Evolutionary conservation across 1,140 invertebrate species (phyloP).

Genomic region (Akabosia matsudoensis): DNA sequence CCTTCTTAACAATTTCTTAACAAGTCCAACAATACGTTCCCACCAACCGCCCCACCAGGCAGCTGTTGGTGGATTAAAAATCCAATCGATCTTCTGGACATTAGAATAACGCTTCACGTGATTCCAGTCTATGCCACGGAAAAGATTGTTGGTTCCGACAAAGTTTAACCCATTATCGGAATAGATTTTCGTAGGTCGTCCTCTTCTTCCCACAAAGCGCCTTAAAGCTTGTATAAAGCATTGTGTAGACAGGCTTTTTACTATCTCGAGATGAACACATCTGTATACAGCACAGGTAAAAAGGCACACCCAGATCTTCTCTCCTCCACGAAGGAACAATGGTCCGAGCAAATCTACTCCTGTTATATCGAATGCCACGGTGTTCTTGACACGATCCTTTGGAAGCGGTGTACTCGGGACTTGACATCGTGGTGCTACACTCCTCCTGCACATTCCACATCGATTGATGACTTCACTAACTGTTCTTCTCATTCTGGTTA

Average conservation of each 20-base stretch:
- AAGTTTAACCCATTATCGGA: conserved; percentile 18
- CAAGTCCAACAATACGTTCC: conserved; percentile 48
- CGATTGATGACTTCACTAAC: not conserved
- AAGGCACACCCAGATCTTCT: conserved; percentile 49
- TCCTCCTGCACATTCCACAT: not conserved
- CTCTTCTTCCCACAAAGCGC: not conserved
- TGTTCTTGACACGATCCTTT: not conserved
- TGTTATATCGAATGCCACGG: conserved; percentile 46
- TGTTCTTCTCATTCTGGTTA: not conserved
- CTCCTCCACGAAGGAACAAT: conserved; percentile 45
- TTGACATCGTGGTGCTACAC: not conserved
- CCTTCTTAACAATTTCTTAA: conserved; percentile 36
- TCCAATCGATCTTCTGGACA: conserved; percentile 38
- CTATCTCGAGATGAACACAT: conserved; percentile 51
- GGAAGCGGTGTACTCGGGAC: not conserved
- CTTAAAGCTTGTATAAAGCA: not conserved
- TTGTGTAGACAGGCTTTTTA: not conserved
- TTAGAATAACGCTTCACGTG: not conserved
- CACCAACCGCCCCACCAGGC: conserved; percentile 50
- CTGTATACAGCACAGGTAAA: conserved; percentile 51
- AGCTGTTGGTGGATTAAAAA: conserved; percentile 41
- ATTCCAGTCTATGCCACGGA: not conserved
- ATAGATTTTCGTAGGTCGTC: not conserved
- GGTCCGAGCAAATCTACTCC: conserved; percentile 50
- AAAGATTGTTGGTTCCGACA: conserved; percentile 1